Percentiles rank a stretch among this genome's conserved stretches.
Evolutionary conservation across 2,797 vertebrate genomes (phyloP).

Genomic region (Bucorvus abyssinicus): DNA sequence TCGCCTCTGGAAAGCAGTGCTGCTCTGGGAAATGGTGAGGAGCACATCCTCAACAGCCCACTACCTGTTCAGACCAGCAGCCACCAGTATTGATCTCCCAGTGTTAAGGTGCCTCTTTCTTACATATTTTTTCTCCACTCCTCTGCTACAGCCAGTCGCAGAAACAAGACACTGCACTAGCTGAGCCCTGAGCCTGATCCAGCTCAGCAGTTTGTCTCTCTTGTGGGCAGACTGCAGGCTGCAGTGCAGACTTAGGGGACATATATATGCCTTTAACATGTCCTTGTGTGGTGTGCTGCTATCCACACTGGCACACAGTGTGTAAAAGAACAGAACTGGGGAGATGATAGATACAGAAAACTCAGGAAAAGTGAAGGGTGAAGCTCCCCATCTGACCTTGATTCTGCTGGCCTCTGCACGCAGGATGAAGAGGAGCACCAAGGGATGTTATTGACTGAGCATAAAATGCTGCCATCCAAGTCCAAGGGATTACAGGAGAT

Average conservation of each 20-base stretch:
- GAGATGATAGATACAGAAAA: neutral
- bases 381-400: neutral
- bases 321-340: neutral
- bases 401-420: neutral
- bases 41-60: neutral
- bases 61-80: neutral
- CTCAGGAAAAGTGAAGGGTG: neutral
- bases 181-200: neutral
- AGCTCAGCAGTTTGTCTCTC: neutral
- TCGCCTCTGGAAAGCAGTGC: neutral
- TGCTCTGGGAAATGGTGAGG: neutral
- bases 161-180: neutral
- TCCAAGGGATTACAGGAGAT: neutral
- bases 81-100: neutral
- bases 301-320: rapidly evolving
- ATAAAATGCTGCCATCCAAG: neutral
- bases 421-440: neutral
- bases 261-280: rapidly evolving
- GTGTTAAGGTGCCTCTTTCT: neutral
- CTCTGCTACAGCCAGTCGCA: neutral
- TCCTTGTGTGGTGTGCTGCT: neutral
- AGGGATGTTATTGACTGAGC: neutral
- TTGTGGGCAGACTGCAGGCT: neutral
- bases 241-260: neutral
- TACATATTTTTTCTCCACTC: neutral